Evolutionary conservation across 2,113 vertebrate genomes (phyloP).

Genomic region (Urocitellus parryii): DNA sequence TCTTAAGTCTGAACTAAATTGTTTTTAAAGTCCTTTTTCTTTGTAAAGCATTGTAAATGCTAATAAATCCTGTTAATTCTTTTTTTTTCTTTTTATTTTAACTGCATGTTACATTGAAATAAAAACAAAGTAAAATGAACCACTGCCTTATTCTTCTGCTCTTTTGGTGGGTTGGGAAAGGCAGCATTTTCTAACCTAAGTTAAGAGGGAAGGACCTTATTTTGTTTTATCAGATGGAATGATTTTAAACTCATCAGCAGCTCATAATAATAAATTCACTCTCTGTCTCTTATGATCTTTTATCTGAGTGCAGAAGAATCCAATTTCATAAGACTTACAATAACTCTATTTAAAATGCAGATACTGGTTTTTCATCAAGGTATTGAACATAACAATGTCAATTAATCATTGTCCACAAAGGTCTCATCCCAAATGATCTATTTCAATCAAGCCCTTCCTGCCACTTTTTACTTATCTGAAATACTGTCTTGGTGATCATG

Average conservation of each 20-base stretch:
- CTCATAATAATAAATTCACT: slow-evolving; percentile 45
- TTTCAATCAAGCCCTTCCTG: slow-evolving; percentile 56
- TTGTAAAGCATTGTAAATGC: slow-evolving; percentile 84
- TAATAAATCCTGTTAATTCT: slow-evolving; percentile 79
- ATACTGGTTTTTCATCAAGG: slow-evolving; percentile 60
- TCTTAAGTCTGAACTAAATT: slow-evolving; percentile 78
- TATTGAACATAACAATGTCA: slow-evolving; percentile 52
- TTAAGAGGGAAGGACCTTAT: slow-evolving; percentile 49
- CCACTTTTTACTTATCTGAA: slow-evolving; percentile 60
- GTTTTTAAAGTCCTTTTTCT: slow-evolving; percentile 80
- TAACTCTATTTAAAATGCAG: slow-evolving; percentile 74
- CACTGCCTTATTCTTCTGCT: slow-evolving; percentile 81
- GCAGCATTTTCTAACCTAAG: slow-evolving; percentile 45
- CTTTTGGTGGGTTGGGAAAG: slow-evolving; percentile 77
- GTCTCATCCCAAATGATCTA: slow-evolving; percentile 57
- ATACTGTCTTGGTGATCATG: slow-evolving; percentile 31
- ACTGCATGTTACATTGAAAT: slow-evolving; percentile 83
- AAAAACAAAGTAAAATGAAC: slow-evolving; percentile 84
- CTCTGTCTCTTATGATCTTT: slow-evolving; percentile 47
- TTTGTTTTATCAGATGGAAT: slow-evolving; percentile 49
- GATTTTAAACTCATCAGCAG: slow-evolving; percentile 65
- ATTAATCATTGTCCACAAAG: slow-evolving; percentile 26
- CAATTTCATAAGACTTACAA: slow-evolving; percentile 70
- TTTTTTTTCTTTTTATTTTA: slow-evolving; percentile 75
- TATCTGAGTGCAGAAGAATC: slow-evolving; percentile 55